A percentile compares a stretch with the other conserved stretches of the same genome.
Evolutionary conservation across 2,113 vertebrate species (phyloP).

Genomic region (Lutjanus erythropterus): DNA sequence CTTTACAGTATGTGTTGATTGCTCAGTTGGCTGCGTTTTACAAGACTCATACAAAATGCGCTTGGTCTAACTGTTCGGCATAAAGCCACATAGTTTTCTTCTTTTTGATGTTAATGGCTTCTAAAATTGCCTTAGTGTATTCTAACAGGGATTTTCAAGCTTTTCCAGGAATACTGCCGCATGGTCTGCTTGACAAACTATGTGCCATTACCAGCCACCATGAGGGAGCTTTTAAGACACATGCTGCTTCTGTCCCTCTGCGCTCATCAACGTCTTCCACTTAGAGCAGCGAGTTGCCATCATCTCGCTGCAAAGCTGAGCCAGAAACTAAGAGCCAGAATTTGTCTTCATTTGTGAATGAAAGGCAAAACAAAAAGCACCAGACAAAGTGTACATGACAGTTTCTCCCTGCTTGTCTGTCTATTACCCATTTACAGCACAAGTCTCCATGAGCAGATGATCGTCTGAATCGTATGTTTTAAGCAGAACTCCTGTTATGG

Average conservation of each 20-base stretch:
- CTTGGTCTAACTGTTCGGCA: conserved; percentile 42
- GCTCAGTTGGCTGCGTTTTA: conserved; percentile 17
- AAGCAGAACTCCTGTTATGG: not conserved
- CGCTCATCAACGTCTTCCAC: conserved; percentile 29
- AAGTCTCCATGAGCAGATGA: conserved; percentile 4
- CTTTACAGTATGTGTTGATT: conserved; percentile 19
- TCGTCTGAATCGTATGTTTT: not conserved
- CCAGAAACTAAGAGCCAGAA: not conserved
- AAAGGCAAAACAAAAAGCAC: not conserved
- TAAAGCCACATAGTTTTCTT: conserved; percentile 19
- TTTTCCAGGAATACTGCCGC: not conserved
- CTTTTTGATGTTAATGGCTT: conserved; percentile 12
- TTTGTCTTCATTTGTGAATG: conserved; percentile 4
- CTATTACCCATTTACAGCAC: not conserved
- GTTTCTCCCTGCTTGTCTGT: not conserved
- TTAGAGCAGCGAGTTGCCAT: not conserved
- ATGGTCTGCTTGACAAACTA: conserved; percentile 35
- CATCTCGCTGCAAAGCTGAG: not conserved
- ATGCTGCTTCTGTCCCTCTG: conserved; percentile 24
- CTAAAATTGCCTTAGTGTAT: conserved; percentile 12
- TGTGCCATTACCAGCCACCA: conserved; percentile 20
- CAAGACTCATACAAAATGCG: not conserved
- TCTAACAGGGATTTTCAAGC: conserved; percentile 23
- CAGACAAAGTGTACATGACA: not conserved
- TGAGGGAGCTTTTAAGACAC: conserved; percentile 41